A percentile compares a stretch with the other conserved stretches of the same genome.
Evolutionary conservation across 2,797 vertebrate species (phyloP).

Genomic region (Rhinogobio ventralis): DNA sequence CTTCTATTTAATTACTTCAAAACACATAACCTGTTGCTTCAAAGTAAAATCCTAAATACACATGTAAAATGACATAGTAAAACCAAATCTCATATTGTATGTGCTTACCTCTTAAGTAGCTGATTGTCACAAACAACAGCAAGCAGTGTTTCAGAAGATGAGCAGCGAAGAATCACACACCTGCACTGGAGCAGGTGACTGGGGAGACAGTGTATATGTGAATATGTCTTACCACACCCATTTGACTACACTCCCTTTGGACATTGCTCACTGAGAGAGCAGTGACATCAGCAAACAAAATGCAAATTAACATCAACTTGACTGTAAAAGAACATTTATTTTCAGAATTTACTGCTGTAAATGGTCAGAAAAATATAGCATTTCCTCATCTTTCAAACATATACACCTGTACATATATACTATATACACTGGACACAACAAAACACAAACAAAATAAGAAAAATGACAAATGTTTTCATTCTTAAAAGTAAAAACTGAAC

Average conservation of each 20-base stretch:
- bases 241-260: slow-evolving; percentile 30
- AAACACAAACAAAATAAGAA: slow-evolving; percentile 8
- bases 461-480: background rate
- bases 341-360: slow-evolving; percentile 28
- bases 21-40: background rate
- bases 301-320: background rate
- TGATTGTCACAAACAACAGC: background rate
- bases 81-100: background rate
- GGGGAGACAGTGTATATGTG: background rate
- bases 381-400: slow-evolving; percentile 38
- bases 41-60: background rate
- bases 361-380: slow-evolving; percentile 45
- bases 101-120: slow-evolving; percentile 5
- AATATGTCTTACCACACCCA: background rate
- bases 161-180: background rate
- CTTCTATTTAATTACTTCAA: background rate
- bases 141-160: background rate
- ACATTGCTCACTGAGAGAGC: slow-evolving; percentile 6
- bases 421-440: slow-evolving; percentile 40
- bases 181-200: background rate
- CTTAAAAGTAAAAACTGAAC: slow-evolving; percentile 7
- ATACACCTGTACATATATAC: slow-evolving; percentile 47
- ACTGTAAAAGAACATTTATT: slow-evolving; percentile 37
- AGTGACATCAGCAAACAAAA: slow-evolving; percentile 8
- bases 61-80: background rate